phyloP scores from a whole-genome alignment of 2,113 vertebrate genomes.

The Apaloderma vittatum region DNA sequence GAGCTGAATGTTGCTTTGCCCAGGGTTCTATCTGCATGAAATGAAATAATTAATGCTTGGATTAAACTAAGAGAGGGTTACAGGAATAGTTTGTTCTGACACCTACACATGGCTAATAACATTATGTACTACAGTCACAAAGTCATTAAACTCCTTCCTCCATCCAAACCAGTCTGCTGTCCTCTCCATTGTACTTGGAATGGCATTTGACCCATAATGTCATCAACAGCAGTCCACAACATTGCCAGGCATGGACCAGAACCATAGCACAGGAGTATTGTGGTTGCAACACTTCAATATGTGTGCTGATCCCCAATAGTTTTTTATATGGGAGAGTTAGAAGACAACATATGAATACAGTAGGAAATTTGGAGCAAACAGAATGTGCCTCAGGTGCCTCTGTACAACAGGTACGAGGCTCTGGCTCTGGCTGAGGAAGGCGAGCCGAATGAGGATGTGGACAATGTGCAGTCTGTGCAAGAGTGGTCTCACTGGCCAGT shows the following conservation, averaged over 20 bases:
- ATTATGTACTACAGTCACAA: background rate
- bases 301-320: fast-evolving
- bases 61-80: background rate
- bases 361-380: background rate
- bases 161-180: background rate
- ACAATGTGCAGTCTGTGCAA: too few relatives aligned
- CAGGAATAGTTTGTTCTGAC: background rate
- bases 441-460: too few relatives aligned
- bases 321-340: background rate
- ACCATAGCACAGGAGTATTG: background rate
- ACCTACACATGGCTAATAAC: fast-evolving
- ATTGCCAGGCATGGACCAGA: background rate
- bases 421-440: too few relatives aligned
- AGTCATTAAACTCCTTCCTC: background rate
- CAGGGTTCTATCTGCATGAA: background rate
- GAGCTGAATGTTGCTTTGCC: background rate
- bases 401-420: too few relatives aligned
- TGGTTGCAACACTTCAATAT: background rate
- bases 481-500: too few relatives aligned
- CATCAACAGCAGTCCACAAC: background rate
- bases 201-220: too few relatives aligned
- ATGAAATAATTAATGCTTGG: background rate
- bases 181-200: background rate
- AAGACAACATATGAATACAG: background rate
- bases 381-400: background rate